A percentile compares a stretch with the other conserved stretches of the same genome.
These are phyloP conservation scores for Dysidea cf. avara DNA, from an alignment of 37 sponge, comb jelly and placozoan species.

Conservation along the genomic window DNA sequence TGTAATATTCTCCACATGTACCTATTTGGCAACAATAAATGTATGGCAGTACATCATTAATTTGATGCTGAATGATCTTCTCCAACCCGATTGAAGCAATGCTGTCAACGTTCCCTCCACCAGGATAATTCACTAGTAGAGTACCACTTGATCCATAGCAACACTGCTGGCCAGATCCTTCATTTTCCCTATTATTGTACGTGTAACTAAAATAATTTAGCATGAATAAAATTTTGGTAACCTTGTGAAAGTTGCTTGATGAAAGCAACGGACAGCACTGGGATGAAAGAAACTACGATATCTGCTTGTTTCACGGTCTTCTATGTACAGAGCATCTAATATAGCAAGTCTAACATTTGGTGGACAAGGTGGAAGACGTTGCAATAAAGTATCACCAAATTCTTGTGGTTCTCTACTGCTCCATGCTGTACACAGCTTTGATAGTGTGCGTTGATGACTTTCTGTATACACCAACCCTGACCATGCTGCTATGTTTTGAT, in stretches of 20 bases:
- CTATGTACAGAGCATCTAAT: too few species aligned
- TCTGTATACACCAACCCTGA: too few species aligned
- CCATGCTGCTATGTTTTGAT: too few species aligned
- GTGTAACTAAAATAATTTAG: too few species aligned
- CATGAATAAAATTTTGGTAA: too few species aligned
- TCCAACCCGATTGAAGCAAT: slow-evolving; percentile 7
- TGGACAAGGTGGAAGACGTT: slow-evolving; percentile 30
- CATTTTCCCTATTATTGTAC: not conserved
- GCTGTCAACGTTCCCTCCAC: slow-evolving; percentile 45
- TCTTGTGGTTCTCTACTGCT: not conserved
- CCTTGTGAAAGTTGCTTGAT: not conserved
- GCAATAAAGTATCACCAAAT: not conserved
- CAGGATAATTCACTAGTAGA: slow-evolving; percentile 33
- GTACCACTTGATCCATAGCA: slow-evolving; percentile 41
- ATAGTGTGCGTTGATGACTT: not conserved
- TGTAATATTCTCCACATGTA: slow-evolving; percentile 1
- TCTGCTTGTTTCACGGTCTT: too few species aligned
- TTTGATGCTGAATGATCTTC: slow-evolving; percentile 3
- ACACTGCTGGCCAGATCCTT: slow-evolving; percentile 55
- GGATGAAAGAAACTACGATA: slow-evolving; percentile 15
- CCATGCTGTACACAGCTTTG: slow-evolving; percentile 12
- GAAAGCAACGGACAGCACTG: slow-evolving; percentile 9
- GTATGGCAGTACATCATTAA: slow-evolving; percentile 15
- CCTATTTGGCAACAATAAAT: slow-evolving; percentile 15
- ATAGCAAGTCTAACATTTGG: slow-evolving; percentile 6